A percentile compares a stretch with the other conserved stretches of the same genome.
phyloP scores from a whole-genome alignment of 2,797 vertebrate species.

The Chromobotia macracanthus region DNA sequence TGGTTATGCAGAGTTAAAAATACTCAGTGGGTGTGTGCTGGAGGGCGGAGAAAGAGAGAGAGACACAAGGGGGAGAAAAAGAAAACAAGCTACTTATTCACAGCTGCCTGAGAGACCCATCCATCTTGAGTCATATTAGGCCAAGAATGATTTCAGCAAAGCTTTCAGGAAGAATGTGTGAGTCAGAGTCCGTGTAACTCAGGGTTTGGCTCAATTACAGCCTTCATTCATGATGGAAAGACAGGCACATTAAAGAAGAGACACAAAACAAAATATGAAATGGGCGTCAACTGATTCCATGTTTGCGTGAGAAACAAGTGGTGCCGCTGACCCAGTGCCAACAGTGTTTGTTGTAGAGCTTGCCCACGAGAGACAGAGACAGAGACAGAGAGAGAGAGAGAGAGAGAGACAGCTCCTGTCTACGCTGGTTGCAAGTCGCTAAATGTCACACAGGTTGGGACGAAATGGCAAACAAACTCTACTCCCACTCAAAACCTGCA shows the following conservation, averaged over 20 bases:
- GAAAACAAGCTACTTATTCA: conserved; percentile 51
- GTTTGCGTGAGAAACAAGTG: conserved; percentile 61
- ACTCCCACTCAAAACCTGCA: conserved; percentile 54
- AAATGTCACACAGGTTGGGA: conserved; percentile 66
- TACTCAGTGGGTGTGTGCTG: conserved; percentile 37
- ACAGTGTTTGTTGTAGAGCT: conserved; percentile 38
- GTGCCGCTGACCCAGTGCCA: conserved; percentile 50
- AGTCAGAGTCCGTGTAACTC: conserved; percentile 37
- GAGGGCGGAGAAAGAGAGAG: conserved; percentile 5
- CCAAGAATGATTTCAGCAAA: conserved; percentile 32
- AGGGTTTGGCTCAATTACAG: conserved; percentile 28
- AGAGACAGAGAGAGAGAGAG: background rate
- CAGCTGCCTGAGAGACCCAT: conserved; percentile 34
- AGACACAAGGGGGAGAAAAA: background rate
- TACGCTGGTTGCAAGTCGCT: conserved; percentile 49
- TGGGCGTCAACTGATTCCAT: conserved; percentile 5
- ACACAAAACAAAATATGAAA: conserved; percentile 38
- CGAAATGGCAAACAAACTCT: conserved; percentile 46
- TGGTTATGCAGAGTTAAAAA: conserved; percentile 57
- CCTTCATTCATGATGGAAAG: conserved; percentile 12
- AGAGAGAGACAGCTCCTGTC: conserved; percentile 22
- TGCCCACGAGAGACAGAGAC: conserved; percentile 29
- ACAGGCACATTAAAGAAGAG: background rate
- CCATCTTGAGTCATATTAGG: conserved; percentile 30
- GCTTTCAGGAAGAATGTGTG: conserved; percentile 33